Base-by-base conservation (phyloP, 2,113 vertebrate genomes). In the Phalacrocorax pelagicus region DNA sequence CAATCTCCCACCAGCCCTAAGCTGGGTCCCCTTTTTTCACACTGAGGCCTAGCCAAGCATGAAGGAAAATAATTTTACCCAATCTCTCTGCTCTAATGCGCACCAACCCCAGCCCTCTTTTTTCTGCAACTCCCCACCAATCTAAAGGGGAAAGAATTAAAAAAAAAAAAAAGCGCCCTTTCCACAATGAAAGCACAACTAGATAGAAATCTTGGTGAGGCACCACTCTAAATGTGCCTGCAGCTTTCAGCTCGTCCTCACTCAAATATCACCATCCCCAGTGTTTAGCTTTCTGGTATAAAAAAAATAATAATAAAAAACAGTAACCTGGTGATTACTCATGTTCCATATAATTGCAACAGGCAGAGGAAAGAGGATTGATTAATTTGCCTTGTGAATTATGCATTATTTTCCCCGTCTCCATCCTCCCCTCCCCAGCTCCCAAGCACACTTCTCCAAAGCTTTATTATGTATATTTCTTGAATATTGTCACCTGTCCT, bases 41-140 rank as follows among this genome's bases (percentile, higher is more conserved):
- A 97, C 96, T 96, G 95, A 95, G 97, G 94, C 95, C 96, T 97
- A 98, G 97, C 94, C 98, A 98, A 98, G 98, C 98, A 98, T 98
- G 98, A 98, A 98, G 97, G 97, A 98, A 98, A 98, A 98, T 98
- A 98, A 98, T 98, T 98, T 98, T 98, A 94, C 98, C 97, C 98
- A 98, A 97, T 98, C 97, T 97, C 97, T 98, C 97, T 98, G 98
- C 98, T 98, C 98, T 96, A 90, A 97, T 91, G 98, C 98, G 13
- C 98, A 98, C 92, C 95, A 95, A 71, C 96, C 95, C 96, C 90
- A 59, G 2, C 61, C 57, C 85, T 92, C 77, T 65, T 59, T 94
- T 80, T 86, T 57, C 95, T 32, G 18, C 74, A 82, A 94, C 73
- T 94, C 91, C 87, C 82, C 80, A 89, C 88, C 89, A 84, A 94